These are phyloP conservation scores for Vombatus ursinus DNA, from an alignment of 2,113 vertebrate species.

Conservation along the genomic window DNA sequence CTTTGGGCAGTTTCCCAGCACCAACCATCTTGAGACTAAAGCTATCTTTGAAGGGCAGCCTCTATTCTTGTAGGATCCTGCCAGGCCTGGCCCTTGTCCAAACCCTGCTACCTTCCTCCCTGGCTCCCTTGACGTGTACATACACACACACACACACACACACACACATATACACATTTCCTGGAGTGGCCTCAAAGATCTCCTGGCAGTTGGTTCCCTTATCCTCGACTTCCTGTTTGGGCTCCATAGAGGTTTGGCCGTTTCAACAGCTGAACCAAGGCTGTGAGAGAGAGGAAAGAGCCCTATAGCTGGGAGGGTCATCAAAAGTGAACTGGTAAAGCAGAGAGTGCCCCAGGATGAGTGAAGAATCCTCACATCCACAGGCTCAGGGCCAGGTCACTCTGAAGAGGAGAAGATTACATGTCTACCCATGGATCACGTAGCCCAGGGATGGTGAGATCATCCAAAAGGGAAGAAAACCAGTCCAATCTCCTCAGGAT, in stretches of 20 bases:
- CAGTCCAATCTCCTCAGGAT: neutral
- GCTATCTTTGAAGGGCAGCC: neutral
- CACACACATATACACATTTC: constrained; percentile 63
- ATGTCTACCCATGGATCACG: neutral
- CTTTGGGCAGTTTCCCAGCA: neutral
- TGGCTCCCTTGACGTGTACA: neutral
- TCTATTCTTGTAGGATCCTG: neutral
- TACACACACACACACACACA: constrained; percentile 42
- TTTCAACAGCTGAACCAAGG: constrained; percentile 77
- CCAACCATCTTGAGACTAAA: neutral
- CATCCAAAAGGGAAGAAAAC: neutral
- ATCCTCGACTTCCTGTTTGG: constrained; percentile 78
- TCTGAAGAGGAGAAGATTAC: neutral
- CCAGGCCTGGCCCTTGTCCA: neutral
- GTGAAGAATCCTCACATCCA: neutral
- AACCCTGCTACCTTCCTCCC: neutral
- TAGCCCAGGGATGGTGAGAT: neutral
- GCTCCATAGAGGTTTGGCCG: constrained; percentile 70
- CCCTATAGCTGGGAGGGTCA: neutral
- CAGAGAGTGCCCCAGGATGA: neutral
- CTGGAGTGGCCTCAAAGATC: constrained; percentile 72
- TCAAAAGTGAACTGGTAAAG: neutral
- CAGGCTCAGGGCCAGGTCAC: neutral
- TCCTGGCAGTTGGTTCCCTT: constrained; percentile 64
- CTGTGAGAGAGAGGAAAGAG: constrained; percentile 10